Base-by-base conservation (phyloP, 1,140 invertebrate species). In the Heliconius hewitsoni region DNA sequence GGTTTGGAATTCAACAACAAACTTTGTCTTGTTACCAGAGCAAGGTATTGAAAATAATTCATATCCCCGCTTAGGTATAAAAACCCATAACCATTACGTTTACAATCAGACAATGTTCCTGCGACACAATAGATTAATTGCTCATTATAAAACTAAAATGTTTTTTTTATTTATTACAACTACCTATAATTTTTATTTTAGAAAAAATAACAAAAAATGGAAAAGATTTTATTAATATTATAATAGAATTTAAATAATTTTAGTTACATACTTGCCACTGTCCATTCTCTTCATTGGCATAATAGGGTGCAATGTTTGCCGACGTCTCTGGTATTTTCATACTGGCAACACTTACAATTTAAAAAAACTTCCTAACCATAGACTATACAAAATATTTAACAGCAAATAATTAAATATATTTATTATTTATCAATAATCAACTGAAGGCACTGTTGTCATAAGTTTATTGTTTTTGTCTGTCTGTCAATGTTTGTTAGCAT, bases 241-340 rank as follows among this genome's bases (percentile, higher is more conserved):
- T 52, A 19, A 52, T 37, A 37, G 8, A 52, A 52, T 16, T 46
- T 46, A 16, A 18, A 52, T 19, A 52, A 52, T 52, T 19, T 52
- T 52, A 19, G 8, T 52, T 52, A 76, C 55, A 72, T 37, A 94
- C 92, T 89, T 94, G 92, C 92, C 92, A 94, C 85, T 94, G 92
- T 78, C 88, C 88, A 81, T 89, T 91, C 18, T 91, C 91, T 55
- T 94, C 90, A 34, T 92, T 94, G 79, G 90, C 92, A 85, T 94
- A 94, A 79, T 94, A 94, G 81, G 90, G 90, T 27, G 90, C 92
- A 83, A 92, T 86, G 72, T 92, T 92, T 8, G 90, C 83, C 11
- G 89, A 81, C 16, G 91, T 88, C 86, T 94, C 92, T 30, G 92
- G 92, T 85, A 94, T 94, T 90, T 94, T 94, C 92, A 94, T 94